Evolutionary conservation across 1,140 invertebrate species (phyloP).

Genomic region (Drosophila ironensis): DNA sequence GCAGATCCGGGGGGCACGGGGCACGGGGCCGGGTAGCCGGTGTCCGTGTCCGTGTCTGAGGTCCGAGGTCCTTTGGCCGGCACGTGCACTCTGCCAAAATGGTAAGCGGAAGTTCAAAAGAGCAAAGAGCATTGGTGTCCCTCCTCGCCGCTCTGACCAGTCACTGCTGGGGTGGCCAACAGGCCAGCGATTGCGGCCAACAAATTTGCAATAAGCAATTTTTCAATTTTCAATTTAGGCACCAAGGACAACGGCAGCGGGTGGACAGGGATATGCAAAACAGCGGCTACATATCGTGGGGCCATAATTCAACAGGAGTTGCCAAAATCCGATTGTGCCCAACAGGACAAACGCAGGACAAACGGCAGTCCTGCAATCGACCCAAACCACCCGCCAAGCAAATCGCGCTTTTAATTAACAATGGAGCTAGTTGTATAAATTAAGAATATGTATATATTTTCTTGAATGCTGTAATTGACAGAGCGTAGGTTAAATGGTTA

Average conservation of each 20-base stretch:
- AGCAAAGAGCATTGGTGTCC: slow-evolving; percentile 60
- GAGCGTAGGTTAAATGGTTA: too few relatives aligned
- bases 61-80: slow-evolving; percentile 30
- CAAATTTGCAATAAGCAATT: slow-evolving; percentile 79
- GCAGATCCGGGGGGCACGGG: slow-evolving; percentile 43
- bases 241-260: slow-evolving; percentile 36
- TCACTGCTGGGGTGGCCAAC: slow-evolving; percentile 40
- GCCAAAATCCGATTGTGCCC: slow-evolving; percentile 20
- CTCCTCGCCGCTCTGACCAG: slow-evolving; percentile 1
- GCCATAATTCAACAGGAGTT: slow-evolving; percentile 38
- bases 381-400: neutral
- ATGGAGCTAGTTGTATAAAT: too few relatives aligned
- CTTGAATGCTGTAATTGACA: too few relatives aligned
- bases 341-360: slow-evolving; percentile 35
- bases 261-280: slow-evolving; percentile 60
- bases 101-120: slow-evolving; percentile 72
- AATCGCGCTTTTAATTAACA: neutral
- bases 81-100: slow-evolving; percentile 71
- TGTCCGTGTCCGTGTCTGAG: slow-evolving; percentile 4
- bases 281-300: slow-evolving; percentile 39
- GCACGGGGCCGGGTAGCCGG: slow-evolving; percentile 18
- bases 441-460: too few relatives aligned
- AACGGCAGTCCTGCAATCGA: slow-evolving; percentile 9
- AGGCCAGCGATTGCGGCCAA: slow-evolving; percentile 76
- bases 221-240: slow-evolving; percentile 80